Conservation (phyloP, 1,140 invertebrate species). For the Drosophila ananassae region DNA sequence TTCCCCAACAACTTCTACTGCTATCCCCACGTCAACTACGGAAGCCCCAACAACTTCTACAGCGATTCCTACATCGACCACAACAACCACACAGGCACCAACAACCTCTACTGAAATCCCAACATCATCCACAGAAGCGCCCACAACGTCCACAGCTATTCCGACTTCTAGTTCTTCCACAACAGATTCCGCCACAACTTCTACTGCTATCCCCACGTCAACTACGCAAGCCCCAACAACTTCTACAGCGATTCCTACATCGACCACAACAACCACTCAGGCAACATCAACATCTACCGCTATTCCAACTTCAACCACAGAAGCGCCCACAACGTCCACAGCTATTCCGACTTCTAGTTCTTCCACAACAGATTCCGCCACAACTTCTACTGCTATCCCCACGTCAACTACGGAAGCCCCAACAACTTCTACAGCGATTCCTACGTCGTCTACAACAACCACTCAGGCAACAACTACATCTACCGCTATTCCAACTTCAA, state of each 20-base stretch:
- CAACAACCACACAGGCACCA: not conserved
- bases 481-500: not conserved
- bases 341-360: not conserved
- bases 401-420: not conserved
- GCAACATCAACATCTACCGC: not conserved
- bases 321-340: not conserved
- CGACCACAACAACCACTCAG: not conserved
- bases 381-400: constrained; percentile 4
- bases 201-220: not conserved
- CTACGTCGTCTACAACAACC: not conserved
- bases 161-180: not conserved
- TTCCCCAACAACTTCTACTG: not conserved
- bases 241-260: constrained; percentile 19
- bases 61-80: not conserved
- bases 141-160: constrained; percentile 4
- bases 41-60: not conserved
- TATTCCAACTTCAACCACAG: not conserved
- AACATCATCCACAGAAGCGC: not conserved
- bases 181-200: constrained; percentile 3
- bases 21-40: not conserved
- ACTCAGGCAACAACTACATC: not conserved
- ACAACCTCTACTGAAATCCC: constrained; percentile 3
- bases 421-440: constrained; percentile 6
- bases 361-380: not conserved
- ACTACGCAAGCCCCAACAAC: not conserved